A percentile compares a stretch with the other conserved stretches of the same genome.
Evolutionary conservation across 1,140 invertebrate genomes (phyloP).

Genomic region (Drosophila kurseongensis): DNA sequence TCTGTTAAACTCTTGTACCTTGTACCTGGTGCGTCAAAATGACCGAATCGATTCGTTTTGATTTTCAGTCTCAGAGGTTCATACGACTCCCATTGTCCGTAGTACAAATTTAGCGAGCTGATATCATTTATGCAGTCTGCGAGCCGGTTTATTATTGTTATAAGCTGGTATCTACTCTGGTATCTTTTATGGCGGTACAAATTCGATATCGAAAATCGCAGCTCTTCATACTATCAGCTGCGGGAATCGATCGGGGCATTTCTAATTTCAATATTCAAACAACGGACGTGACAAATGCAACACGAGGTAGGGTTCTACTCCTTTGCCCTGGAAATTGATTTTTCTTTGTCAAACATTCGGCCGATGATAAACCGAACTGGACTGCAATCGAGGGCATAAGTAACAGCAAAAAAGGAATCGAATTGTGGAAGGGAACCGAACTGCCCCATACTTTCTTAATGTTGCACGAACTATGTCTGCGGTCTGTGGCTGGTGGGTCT

Average conservation of each 20-base stretch:
- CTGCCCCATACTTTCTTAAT: slow-evolving; percentile 44
- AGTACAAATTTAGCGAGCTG: slow-evolving; percentile 8
- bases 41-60: not conserved
- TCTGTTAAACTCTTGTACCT: too few species aligned
- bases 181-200: slow-evolving; percentile 62
- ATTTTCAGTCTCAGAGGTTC: slow-evolving; percentile 10
- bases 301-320: slow-evolving; percentile 13
- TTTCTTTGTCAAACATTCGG: slow-evolving; percentile 63
- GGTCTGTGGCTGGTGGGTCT: slow-evolving; percentile 26
- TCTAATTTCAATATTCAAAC: slow-evolving; percentile 50
- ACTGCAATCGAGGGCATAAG: slow-evolving; percentile 44
- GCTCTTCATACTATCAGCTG: slow-evolving; percentile 51
- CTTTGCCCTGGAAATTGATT: slow-evolving; percentile 64
- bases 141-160: slow-evolving; percentile 46
- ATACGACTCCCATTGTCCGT: slow-evolving; percentile 15
- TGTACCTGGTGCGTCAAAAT: not conserved
- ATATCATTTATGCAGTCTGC: slow-evolving; percentile 31
- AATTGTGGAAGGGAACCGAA: slow-evolving; percentile 7
- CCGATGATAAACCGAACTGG: slow-evolving; percentile 35
- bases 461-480: slow-evolving; percentile 55
- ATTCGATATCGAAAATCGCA: slow-evolving; percentile 64
- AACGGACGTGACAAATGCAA: slow-evolving; percentile 39
- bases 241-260: slow-evolving; percentile 11
- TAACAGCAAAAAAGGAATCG: slow-evolving; percentile 26
- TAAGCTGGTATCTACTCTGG: slow-evolving; percentile 69